phyloP scores from a whole-genome alignment of 2,888 invertebrate species.

The Dysmachus trigonus region DNA sequence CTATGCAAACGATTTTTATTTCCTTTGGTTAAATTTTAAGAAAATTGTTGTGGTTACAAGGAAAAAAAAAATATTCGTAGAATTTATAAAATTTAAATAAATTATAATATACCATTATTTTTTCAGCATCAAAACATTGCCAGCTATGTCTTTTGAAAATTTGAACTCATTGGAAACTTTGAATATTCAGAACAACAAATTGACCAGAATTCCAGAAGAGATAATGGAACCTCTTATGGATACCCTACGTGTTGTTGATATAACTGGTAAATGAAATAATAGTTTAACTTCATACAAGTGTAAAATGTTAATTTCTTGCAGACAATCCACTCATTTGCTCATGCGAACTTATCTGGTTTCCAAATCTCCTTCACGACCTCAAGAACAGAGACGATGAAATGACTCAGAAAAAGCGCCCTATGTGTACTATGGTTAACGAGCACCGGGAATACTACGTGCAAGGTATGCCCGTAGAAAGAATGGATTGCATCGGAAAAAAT shows the following conservation, averaged over 20 bases:
- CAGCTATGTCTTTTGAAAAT: conserved; percentile 86
- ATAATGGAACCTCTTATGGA: conserved; percentile 90
- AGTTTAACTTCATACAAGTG: not conserved
- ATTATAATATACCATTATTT: conserved; percentile 32
- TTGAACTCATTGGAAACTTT: conserved; percentile 88
- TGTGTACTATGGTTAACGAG: conserved; percentile 82
- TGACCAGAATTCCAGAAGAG: conserved; percentile 83
- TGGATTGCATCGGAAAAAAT: conserved; percentile 81
- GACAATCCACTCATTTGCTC: conserved; percentile 90
- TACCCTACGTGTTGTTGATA: conserved; percentile 85
- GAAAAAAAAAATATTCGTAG: too few species aligned
- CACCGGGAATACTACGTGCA: conserved; percentile 85
- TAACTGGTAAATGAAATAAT: conserved; percentile 74
- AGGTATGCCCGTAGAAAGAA: conserved; percentile 81
- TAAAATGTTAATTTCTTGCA: conserved; percentile 60
- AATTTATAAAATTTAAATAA: too few species aligned
- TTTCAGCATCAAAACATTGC: conserved; percentile 81
- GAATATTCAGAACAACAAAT: conserved; percentile 87
- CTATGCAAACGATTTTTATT: too few species aligned
- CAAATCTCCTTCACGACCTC: conserved; percentile 79
- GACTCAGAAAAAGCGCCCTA: conserved; percentile 86
- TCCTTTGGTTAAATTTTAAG: too few species aligned
- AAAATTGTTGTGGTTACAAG: too few species aligned
- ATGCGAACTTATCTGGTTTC: conserved; percentile 89
- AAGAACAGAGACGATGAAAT: conserved; percentile 86